Evolutionary conservation across 2,888 invertebrate genomes (phyloP), one percentile per base, ranked within the genome.

Genomic region (Eupithecia dodoneata): DNA sequence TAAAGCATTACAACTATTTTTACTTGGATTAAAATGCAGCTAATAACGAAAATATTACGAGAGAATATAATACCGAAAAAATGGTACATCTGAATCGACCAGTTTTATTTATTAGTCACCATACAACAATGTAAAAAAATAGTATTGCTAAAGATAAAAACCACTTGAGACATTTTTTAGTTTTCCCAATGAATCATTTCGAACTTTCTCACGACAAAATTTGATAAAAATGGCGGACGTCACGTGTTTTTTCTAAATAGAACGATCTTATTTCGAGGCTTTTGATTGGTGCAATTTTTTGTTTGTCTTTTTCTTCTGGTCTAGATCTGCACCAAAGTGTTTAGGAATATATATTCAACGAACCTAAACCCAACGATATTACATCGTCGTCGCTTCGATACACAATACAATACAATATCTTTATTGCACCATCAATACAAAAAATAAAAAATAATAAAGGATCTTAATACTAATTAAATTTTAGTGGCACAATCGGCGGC

Each of bases 131-230:
- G 10, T 7, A 47, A 9, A 10, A 1, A 12, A 9, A 3, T 47
- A 47, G 13, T 47, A 47, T 12, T 10, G 9, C 4, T 42, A 41
- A 65, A 65, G 75, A 75, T 75, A 75, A 49, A 65, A 63, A 5
- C 5, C 75, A 65, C 75, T 75, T 71, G 18, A 71, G 71, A 75
- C 71, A 75, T 30, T 49, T 75, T 71, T 44, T 41, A 65, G 75
- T 70, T 70, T 72, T 47, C 13, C 45, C 59, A 30, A 59, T 70
- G 69, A 69, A 4, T 52, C 66, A 73, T 59, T 59, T 44, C 10
- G 41, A 65, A 71, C 42, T 65, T 75, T 75, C 75, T 63, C 74
- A 74, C 70, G 59, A 44, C 45, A 45, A 45, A 59, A 15, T 59
- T 42, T 9, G 42, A 44, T 55, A n/a, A 59, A n/a, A 72, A 18